These are phyloP conservation scores for Acanthococcus lagerstroemiae DNA, from an alignment of 2,888 invertebrate species.

Conservation along the genomic window DNA sequence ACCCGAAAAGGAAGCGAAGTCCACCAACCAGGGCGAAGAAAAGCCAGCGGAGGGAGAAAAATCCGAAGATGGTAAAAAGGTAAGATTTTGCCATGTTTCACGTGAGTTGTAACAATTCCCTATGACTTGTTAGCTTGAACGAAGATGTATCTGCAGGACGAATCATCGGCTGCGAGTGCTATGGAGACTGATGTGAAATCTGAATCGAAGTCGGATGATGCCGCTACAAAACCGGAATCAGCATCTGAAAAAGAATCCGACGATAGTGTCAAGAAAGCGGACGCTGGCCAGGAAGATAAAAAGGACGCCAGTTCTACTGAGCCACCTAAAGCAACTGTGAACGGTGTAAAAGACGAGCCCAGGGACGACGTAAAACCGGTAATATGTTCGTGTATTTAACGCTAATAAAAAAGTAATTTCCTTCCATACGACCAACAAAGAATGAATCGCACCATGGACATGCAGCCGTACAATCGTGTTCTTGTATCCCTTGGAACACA, in stretches of 20 bases:
- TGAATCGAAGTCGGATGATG: not conserved
- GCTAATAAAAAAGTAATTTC: no score
- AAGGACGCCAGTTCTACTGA: constrained; percentile 30
- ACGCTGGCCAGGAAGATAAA: constrained; percentile 38
- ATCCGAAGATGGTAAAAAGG: not conserved
- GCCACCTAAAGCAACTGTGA: not conserved
- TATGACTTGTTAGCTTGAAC: no score
- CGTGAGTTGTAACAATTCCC: no score
- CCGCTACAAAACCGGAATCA: no score
- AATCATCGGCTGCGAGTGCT: no score
- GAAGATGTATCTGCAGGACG: no score
- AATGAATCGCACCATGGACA: no score
- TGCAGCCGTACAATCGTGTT: no score
- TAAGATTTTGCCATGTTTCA: no score
- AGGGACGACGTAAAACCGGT: constrained; percentile 14
- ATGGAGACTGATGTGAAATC: not conserved
- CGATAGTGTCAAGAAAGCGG: constrained; percentile 35
- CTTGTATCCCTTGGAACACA: no score
- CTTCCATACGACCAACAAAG: no score
- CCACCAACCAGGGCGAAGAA: constrained; percentile 28
- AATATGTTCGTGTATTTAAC: no score
- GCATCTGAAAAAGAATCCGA: constrained; percentile 36
- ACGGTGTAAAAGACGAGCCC: constrained; percentile 17
- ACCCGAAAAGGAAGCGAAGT: constrained; percentile 18
- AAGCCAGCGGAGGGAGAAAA: constrained; percentile 2